phyloP scores from a whole-genome alignment of 2,888 invertebrate genomes.

The Athripsodes cinereus region DNA sequence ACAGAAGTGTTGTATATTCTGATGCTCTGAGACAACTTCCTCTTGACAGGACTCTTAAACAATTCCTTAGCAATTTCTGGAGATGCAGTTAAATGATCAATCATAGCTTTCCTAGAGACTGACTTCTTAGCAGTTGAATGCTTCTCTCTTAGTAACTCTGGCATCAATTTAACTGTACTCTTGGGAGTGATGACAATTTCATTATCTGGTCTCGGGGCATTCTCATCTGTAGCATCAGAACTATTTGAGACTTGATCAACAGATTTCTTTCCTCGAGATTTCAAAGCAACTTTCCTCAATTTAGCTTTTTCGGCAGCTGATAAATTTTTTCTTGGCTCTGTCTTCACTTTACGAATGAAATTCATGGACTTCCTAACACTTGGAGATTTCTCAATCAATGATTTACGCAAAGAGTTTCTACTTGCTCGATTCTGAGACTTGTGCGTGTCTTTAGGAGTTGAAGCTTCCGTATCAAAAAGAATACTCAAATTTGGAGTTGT shows the following conservation, averaged over 20 bases:
- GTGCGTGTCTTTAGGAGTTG: slow-evolving; percentile 20
- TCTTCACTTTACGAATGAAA: neutral
- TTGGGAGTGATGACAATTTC: slow-evolving; percentile 40
- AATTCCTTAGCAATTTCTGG: slow-evolving; percentile 41
- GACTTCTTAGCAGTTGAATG: slow-evolving; percentile 45
- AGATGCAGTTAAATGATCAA: slow-evolving; percentile 42
- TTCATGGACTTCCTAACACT: neutral
- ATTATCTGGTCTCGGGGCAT: slow-evolving; percentile 25
- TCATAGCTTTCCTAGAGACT: slow-evolving; percentile 43
- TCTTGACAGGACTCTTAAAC: slow-evolving; percentile 46
- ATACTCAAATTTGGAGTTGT: slow-evolving; percentile 24
- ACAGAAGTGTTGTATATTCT: slow-evolving; percentile 39
- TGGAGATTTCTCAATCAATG: neutral
- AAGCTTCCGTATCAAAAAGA: slow-evolving; percentile 23
- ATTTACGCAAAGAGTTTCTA: neutral
- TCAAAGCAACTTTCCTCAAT: slow-evolving; percentile 7
- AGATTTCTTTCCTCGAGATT: slow-evolving; percentile 11
- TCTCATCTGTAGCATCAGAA: slow-evolving; percentile 30
- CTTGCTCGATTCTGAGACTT: slow-evolving; percentile 2
- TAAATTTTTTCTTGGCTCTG: slow-evolving; percentile 14
- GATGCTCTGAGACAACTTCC: slow-evolving; percentile 48
- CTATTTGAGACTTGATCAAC: slow-evolving; percentile 31
- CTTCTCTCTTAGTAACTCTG: slow-evolving; percentile 40
- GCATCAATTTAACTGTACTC: slow-evolving; percentile 37
- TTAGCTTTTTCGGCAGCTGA: neutral